phyloP scores from a whole-genome alignment of 2,797 vertebrate species.

The Denticeps clupeoides region DNA sequence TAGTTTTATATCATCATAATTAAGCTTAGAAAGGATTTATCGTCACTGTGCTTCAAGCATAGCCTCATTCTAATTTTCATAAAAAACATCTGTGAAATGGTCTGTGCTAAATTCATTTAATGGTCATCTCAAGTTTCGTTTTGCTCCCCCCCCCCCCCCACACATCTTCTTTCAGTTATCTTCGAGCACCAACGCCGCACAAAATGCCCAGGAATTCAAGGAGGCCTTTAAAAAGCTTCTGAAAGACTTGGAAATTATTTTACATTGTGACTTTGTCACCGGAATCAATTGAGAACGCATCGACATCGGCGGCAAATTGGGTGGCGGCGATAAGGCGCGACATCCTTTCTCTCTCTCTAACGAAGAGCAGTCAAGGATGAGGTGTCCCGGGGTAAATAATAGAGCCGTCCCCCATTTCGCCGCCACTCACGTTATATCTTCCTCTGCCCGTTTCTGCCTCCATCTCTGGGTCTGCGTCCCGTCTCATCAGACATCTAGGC shows the following conservation, averaged over 20 bases:
- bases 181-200: slow-evolving; percentile 30
- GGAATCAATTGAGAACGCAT: slow-evolving; percentile 56
- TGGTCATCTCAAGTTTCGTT: slow-evolving; percentile 47
- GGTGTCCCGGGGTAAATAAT: slow-evolving; percentile 47
- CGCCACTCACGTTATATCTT: slow-evolving; percentile 24
- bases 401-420: slow-evolving; percentile 41
- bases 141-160: slow-evolving; percentile 3
- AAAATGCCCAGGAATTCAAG: slow-evolving; percentile 28
- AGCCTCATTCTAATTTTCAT: slow-evolving; percentile 72
- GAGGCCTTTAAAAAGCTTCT: slow-evolving; percentile 40
- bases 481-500: not conserved
- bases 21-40: slow-evolving; percentile 73
- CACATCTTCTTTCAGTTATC: slow-evolving; percentile 34
- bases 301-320: slow-evolving; percentile 55
- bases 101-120: slow-evolving; percentile 56
- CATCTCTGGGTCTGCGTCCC: not conserved
- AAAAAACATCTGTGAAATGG: slow-evolving; percentile 63
- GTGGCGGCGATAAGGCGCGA: slow-evolving; percentile 39
- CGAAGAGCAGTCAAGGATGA: slow-evolving; percentile 49
- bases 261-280: slow-evolving; percentile 46
- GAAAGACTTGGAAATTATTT: slow-evolving; percentile 52
- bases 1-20: slow-evolving; percentile 62
- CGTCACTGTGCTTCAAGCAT: slow-evolving; percentile 60
- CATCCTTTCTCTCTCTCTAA: slow-evolving; percentile 54
- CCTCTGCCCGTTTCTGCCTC: slow-evolving; percentile 13